Conservation (phyloP, 2,888 invertebrate species). For the Euphydryas editha region DNA sequence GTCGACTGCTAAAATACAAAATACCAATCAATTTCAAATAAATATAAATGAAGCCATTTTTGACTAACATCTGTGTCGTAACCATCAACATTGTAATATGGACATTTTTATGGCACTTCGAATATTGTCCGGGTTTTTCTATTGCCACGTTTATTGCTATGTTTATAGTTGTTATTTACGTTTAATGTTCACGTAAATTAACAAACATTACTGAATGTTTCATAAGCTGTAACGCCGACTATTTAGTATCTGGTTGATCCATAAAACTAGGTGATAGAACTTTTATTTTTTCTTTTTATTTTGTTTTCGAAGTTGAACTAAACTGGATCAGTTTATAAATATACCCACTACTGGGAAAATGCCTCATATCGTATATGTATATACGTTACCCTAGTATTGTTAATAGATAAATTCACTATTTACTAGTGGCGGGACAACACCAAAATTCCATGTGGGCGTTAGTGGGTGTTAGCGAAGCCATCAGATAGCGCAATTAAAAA, state of each 20-base stretch:
- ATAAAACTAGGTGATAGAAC: neutral
- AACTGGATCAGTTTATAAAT: too few species aligned
- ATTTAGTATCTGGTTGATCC: slow-evolving; percentile 1
- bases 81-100: neutral
- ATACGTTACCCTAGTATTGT: too few species aligned
- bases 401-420: too few species aligned
- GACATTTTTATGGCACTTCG: slow-evolving; percentile 17
- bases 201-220: slow-evolving; percentile 27
- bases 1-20: neutral
- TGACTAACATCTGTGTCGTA: neutral
- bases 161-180: slow-evolving; percentile 33
- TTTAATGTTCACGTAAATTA: slow-evolving; percentile 36
- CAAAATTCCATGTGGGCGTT: too few species aligned
- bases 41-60: neutral
- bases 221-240: slow-evolving; percentile 20
- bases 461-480: too few species aligned
- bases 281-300: neutral
- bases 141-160: slow-evolving; percentile 23
- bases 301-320: neutral
- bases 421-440: too few species aligned
- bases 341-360: too few species aligned
- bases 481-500: too few species aligned
- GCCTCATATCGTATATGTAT: too few species aligned
- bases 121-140: slow-evolving; percentile 25
- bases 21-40: neutral